A percentile compares a stretch with the other conserved stretches of the same genome.
phyloP scores from a whole-genome alignment of 2,113 vertebrate genomes.

The Ceuthmochares aereus region DNA sequence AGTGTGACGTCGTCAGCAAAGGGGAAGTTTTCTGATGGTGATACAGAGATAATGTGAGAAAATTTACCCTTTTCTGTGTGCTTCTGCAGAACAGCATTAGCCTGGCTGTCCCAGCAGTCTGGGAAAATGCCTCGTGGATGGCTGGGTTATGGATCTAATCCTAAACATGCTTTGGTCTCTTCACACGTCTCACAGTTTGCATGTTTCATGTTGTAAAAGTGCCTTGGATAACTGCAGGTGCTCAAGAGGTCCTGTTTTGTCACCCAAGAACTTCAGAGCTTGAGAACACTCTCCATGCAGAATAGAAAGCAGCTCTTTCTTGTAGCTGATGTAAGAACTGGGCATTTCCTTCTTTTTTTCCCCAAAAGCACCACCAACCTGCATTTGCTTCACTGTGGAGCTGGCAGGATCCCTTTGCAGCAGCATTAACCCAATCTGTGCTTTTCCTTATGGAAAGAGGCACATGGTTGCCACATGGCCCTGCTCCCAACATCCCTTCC shows the following conservation, averaged over 20 bases:
- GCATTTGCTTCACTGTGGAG: background rate
- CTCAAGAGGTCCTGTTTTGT: background rate
- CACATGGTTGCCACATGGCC: accelerated
- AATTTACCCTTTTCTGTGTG: background rate
- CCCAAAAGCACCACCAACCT: background rate
- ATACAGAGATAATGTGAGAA: accelerated
- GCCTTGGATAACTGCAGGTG: background rate
- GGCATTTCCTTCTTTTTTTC: background rate
- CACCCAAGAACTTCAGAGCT: background rate
- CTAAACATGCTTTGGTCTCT: accelerated
- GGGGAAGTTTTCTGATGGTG: background rate
- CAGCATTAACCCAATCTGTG: background rate
- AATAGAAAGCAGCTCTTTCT: background rate
- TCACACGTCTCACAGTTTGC: accelerated
- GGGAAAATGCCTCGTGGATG: background rate
- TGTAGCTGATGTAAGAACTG: background rate
- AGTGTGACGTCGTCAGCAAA: background rate
- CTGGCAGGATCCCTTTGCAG: background rate
- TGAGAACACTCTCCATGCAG: background rate
- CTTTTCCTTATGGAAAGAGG: background rate
- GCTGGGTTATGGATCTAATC: accelerated
- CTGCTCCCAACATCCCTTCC: background rate
- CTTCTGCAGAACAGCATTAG: accelerated
- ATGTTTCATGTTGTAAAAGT: background rate
- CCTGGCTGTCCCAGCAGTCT: accelerated